phyloP scores from a whole-genome alignment of 2,797 vertebrate genomes.

The Chanos chanos region DNA sequence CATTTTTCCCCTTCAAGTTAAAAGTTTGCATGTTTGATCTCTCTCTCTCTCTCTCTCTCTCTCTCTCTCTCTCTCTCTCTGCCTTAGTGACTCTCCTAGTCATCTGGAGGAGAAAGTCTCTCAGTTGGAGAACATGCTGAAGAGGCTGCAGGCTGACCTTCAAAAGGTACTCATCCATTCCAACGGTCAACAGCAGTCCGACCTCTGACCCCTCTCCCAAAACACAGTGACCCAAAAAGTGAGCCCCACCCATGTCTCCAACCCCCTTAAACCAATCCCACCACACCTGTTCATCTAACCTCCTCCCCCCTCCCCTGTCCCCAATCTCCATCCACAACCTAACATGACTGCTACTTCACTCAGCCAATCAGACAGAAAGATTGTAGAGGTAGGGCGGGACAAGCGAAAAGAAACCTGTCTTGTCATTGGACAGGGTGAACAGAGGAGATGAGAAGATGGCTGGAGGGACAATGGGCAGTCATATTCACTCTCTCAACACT shows the following conservation, averaged over 20 bases:
- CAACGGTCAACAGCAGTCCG: conserved; percentile 24
- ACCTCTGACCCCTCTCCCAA: conserved; percentile 49
- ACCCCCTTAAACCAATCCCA: conserved; percentile 26
- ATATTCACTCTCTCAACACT: conserved; percentile 53
- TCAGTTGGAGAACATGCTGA: conserved; percentile 84
- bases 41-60: conserved; percentile 16
- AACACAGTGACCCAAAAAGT: conserved; percentile 36
- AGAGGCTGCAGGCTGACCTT: conserved; percentile 86
- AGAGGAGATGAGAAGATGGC: conserved; percentile 39
- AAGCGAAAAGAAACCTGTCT: conserved; percentile 45
- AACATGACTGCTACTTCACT: conserved; percentile 29
- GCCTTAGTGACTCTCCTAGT: conserved; percentile 72
- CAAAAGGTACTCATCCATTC: conserved; percentile 77
- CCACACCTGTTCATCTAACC: conserved; percentile 33
- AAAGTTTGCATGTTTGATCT: neutral
- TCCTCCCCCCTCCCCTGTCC: conserved; percentile 24
- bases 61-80: conserved; percentile 33
- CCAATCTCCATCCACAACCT: conserved; percentile 25
- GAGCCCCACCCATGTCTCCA: conserved; percentile 13
- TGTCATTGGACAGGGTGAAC: conserved; percentile 41
- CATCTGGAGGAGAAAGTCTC: conserved; percentile 86
- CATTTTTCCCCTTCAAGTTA: neutral
- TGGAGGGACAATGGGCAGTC: conserved; percentile 45
- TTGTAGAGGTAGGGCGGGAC: conserved; percentile 43
- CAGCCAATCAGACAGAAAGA: conserved; percentile 41